Evolutionary conservation across 2,797 vertebrate genomes (phyloP).

Genomic region (Phylloscopus collybita): DNA sequence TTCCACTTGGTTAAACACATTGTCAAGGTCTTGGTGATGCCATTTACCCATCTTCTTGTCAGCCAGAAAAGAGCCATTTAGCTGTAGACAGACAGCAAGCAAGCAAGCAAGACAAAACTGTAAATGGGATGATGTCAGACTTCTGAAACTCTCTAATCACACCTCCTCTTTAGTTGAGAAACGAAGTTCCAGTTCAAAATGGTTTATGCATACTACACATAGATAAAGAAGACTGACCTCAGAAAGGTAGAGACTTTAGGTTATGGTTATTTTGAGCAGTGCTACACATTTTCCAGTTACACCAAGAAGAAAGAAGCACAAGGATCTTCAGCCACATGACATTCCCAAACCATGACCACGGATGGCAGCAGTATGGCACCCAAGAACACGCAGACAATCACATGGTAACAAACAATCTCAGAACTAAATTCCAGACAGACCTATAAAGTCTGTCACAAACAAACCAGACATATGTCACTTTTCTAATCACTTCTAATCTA

Average conservation of each 20-base stretch:
- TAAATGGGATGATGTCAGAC: not conserved
- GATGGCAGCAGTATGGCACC: not conserved
- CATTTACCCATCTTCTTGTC: not conserved
- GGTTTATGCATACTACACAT: not conserved
- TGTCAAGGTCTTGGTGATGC: not conserved
- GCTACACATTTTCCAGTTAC: not conserved
- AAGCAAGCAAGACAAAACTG: not conserved
- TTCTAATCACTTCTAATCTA: not conserved
- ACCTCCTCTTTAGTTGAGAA: not conserved
- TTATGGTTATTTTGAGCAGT: not conserved
- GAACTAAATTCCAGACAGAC: not conserved
- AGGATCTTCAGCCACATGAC: not conserved
- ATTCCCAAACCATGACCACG: not conserved
- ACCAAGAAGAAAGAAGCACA: not conserved
- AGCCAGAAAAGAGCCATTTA: not conserved
- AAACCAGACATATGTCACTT: not conserved
- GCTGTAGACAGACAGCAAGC: not conserved
- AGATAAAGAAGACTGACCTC: not conserved
- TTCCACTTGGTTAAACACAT: not conserved
- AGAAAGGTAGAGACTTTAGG: not conserved
- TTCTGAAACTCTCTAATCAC: not conserved
- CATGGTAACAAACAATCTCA: not conserved
- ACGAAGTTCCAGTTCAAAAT: not conserved
- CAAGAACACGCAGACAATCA: not conserved
- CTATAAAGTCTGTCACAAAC: not conserved